Evolutionary conservation across 2,113 vertebrate species (phyloP).

Genomic region (Ameiurus melas): DNA sequence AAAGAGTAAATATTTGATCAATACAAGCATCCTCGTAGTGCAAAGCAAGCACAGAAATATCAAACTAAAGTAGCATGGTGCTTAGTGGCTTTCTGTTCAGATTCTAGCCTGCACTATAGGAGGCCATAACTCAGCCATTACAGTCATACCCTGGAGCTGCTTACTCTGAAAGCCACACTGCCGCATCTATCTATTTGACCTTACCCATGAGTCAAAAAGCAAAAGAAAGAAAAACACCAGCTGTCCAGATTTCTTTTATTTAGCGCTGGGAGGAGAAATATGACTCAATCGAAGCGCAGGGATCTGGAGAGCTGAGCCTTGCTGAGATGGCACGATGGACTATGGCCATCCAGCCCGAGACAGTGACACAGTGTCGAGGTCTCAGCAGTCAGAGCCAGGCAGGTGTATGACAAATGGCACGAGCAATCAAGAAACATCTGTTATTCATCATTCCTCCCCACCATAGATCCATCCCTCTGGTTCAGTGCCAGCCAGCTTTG

Average conservation of each 20-base stretch:
- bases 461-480: slow-evolving; percentile 6
- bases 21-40: not conserved
- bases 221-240: slow-evolving; percentile 44
- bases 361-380: slow-evolving; percentile 53
- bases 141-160: slow-evolving; percentile 24
- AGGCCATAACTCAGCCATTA: slow-evolving; percentile 39
- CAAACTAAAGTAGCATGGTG: not conserved
- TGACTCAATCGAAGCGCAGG: slow-evolving; percentile 44
- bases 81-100: slow-evolving; percentile 12
- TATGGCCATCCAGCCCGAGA: slow-evolving; percentile 26
- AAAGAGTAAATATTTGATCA: not conserved
- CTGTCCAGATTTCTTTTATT: slow-evolving; percentile 55
- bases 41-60: not conserved
- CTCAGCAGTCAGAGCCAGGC: slow-evolving; percentile 30
- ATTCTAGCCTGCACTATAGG: slow-evolving; percentile 5
- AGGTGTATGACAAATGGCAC: slow-evolving; percentile 55
- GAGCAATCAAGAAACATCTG: slow-evolving; percentile 52
- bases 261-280: slow-evolving; percentile 50
- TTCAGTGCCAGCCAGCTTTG: slow-evolving; percentile 8
- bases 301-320: slow-evolving; percentile 32
- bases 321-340: slow-evolving; percentile 37
- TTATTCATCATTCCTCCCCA: slow-evolving; percentile 50
- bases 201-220: slow-evolving; percentile 39
- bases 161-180: slow-evolving; percentile 30
- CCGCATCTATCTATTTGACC: slow-evolving; percentile 44